Conservation (phyloP, 2,113 vertebrate genomes). For the Platysternon megacephalum region DNA sequence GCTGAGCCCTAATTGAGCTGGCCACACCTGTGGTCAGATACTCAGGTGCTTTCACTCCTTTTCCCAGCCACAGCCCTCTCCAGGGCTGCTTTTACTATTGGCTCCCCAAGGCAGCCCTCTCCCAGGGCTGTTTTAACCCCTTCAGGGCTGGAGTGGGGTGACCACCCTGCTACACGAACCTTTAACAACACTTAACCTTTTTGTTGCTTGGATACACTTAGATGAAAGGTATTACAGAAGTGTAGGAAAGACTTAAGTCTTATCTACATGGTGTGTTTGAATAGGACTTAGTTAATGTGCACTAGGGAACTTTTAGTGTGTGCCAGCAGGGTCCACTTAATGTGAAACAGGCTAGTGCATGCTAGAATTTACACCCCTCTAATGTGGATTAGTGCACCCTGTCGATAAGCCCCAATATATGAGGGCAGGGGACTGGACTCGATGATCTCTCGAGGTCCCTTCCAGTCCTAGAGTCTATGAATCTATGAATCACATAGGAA, state of each 20-base stretch:
- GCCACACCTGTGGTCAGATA: too few relatives aligned
- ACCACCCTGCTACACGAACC: too few relatives aligned
- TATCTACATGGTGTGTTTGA: neutral
- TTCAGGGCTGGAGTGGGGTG: too few relatives aligned
- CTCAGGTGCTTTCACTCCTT: too few relatives aligned
- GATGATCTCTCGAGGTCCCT: too few relatives aligned
- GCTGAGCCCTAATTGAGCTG: too few relatives aligned
- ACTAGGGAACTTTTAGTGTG: neutral
- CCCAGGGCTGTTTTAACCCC: too few relatives aligned
- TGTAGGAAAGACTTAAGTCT: neutral
- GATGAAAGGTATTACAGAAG: neutral
- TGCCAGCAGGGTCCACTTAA: neutral
- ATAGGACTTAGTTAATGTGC: neutral
- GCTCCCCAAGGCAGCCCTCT: too few relatives aligned
- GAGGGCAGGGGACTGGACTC: too few relatives aligned
- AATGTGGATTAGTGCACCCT: neutral
- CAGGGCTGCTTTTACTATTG: too few relatives aligned
- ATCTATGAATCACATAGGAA: neutral
- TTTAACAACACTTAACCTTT: neutral
- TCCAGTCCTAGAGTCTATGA: too few relatives aligned
- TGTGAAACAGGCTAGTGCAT: neutral
- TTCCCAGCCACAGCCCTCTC: too few relatives aligned
- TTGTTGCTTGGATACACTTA: neutral
- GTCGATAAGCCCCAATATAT: neutral
- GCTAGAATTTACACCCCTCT: neutral